Conservation (phyloP, 2,113 vertebrate genomes). For the Plecotus auritus region DNA sequence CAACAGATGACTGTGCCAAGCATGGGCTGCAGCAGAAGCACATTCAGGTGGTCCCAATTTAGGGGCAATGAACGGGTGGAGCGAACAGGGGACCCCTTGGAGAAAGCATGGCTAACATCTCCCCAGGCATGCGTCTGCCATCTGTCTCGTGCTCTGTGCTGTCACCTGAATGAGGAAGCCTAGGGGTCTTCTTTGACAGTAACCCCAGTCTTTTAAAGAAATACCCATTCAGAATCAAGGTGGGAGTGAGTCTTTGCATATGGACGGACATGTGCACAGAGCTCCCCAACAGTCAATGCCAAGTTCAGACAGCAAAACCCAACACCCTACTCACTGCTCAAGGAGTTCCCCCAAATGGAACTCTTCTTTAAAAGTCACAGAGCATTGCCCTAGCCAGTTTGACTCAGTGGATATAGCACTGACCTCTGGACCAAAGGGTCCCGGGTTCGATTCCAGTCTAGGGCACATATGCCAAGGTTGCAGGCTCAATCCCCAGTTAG, state of each 20-base stretch:
- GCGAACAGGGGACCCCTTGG: fast-evolving
- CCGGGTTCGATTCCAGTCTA: too few relatives aligned
- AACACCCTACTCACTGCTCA: too few relatives aligned
- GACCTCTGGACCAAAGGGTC: too few relatives aligned
- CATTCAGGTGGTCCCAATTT: fast-evolving
- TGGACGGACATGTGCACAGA: not conserved
- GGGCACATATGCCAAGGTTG: too few relatives aligned
- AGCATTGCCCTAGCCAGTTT: too few relatives aligned
- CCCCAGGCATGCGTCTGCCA: fast-evolving
- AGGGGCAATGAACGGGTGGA: fast-evolving
- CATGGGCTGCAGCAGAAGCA: too few relatives aligned
- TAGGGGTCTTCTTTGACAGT: not conserved
- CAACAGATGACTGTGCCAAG: not conserved
- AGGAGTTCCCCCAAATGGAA: not conserved
- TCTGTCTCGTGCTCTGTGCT: fast-evolving
- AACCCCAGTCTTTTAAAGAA: not conserved
- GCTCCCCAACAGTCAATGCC: fast-evolving
- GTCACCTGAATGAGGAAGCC: not conserved
- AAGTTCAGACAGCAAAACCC: not conserved
- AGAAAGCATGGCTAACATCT: not conserved
- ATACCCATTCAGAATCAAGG: fast-evolving
- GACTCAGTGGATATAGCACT: too few relatives aligned
- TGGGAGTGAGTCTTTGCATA: fast-evolving
- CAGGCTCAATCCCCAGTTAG: too few relatives aligned
- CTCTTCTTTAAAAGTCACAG: too few relatives aligned